Evolutionary conservation across 2,113 vertebrate species (phyloP).

Genomic region (Daboia siamensis): DNA sequence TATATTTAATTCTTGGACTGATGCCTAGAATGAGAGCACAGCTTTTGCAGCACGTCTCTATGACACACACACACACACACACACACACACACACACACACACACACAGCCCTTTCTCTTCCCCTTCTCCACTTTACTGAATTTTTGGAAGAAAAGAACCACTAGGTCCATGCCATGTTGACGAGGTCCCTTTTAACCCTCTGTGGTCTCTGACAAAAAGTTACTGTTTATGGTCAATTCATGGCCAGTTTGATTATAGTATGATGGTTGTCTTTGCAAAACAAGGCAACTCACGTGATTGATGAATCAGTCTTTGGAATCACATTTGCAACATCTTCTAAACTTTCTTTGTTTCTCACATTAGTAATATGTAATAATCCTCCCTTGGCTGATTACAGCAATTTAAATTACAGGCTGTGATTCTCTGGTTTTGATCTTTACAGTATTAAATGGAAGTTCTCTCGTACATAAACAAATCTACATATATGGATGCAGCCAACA

Average conservation of each 20-base stretch:
- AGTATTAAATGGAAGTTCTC: background rate
- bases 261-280: slow-evolving; percentile 31
- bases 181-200: slow-evolving; percentile 25
- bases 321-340: background rate
- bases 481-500: background rate
- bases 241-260: slow-evolving; percentile 8
- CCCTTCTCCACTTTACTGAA: background rate
- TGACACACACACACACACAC: background rate
- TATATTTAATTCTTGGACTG: background rate
- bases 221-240: slow-evolving; percentile 46
- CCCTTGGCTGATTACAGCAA: background rate
- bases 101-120: background rate
- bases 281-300: background rate
- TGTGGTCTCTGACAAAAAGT: slow-evolving; percentile 40
- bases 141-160: slow-evolving; percentile 31
- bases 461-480: background rate
- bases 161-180: slow-evolving; percentile 18
- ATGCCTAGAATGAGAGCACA: background rate
- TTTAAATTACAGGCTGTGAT: background rate
- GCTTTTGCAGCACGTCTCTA: background rate
- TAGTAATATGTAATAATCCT: background rate
- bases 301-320: slow-evolving; percentile 36
- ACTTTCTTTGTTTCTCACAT: background rate
- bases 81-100: too few species aligned
- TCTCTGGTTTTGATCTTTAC: fast-evolving